Percentiles rank a stretch among this genome's conserved stretches.
These are phyloP conservation scores for Varanus komodoensis DNA, from an alignment of 2,113 vertebrate genomes.

Conservation along the genomic window DNA sequence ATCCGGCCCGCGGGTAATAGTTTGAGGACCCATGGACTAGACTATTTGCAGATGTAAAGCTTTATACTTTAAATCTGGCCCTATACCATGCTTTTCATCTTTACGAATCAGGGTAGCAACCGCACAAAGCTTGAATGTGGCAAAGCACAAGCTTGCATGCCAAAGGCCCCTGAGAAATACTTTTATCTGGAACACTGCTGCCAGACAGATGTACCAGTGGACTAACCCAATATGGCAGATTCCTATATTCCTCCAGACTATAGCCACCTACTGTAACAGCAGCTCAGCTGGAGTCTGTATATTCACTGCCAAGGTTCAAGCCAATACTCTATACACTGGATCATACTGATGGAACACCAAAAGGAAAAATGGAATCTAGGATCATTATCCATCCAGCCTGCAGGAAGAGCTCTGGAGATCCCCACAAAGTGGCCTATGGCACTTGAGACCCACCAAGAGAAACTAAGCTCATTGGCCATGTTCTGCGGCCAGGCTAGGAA, in stretches of 20 bases:
- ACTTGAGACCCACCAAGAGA: neutral
- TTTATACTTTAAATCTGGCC: neutral
- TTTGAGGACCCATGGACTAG: too few relatives aligned
- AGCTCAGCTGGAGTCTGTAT: neutral
- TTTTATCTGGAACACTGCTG: too few relatives aligned
- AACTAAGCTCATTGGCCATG: neutral
- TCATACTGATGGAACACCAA: neutral
- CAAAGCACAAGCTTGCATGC: neutral
- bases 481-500: too few relatives aligned
- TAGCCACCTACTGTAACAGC: too few relatives aligned
- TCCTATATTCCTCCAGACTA: neutral
- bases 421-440: neutral
- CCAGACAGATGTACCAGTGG: neutral
- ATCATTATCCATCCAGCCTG: neutral
- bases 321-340: neutral
- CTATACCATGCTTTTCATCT: neutral
- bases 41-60: neutral
- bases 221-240: neutral
- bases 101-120: neutral
- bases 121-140: neutral
- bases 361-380: neutral
- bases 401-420: neutral
- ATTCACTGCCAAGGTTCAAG: neutral
- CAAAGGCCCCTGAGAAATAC: neutral
- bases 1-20: too few relatives aligned